These are phyloP conservation scores for rat (Rattus norvegicus) DNA, from an alignment of 2,113 vertebrate species.

Conservation along the genomic window GRCr8 NC_086024.1:83748001-83748500, in stretches of 20 bases:
- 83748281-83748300: not conserved
- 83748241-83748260: not conserved
- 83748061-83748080: not conserved
- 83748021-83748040: not conserved
- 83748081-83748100: not conserved
- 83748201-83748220: slow-evolving; percentile 8
- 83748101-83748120: not conserved
- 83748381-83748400: not conserved
- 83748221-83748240: not conserved
- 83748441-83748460: not conserved
- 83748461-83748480: not conserved
- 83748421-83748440: not conserved
- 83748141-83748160: not conserved
- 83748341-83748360: not conserved
- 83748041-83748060: not conserved
- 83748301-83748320: not conserved
- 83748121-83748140: not conserved
- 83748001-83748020: not conserved
- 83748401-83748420: not conserved
- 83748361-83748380: not conserved
- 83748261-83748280: slow-evolving; percentile 16
- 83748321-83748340: not conserved
- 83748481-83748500: slow-evolving; percentile 6
- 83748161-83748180: not conserved
- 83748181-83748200: slow-evolving; percentile 6